Percentiles rank a stretch among this genome's conserved stretches.
phyloP scores from a whole-genome alignment of 2,797 vertebrate genomes.

The Astyanax mexicanus region DNA sequence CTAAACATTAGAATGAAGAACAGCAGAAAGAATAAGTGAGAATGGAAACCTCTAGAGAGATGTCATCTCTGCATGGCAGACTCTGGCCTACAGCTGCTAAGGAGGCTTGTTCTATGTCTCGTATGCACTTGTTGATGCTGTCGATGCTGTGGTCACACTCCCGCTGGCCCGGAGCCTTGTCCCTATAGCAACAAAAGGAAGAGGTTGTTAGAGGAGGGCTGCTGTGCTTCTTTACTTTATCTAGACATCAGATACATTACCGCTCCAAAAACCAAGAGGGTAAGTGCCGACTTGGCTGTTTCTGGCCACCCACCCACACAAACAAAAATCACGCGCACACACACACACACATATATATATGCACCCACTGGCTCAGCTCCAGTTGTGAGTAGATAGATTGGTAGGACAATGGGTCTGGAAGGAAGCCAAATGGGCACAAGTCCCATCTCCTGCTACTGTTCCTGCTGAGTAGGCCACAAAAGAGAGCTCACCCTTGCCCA shows the following conservation, averaged over 20 bases:
- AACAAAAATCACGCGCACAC: slow-evolving; percentile 2
- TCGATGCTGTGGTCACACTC: slow-evolving; percentile 97
- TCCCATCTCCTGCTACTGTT: slow-evolving; percentile 30
- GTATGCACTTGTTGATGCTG: slow-evolving; percentile 94
- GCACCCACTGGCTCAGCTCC: slow-evolving; percentile 27
- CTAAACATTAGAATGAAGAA: not conserved
- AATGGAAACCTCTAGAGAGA: slow-evolving; percentile 92
- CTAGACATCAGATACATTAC: slow-evolving; percentile 33
- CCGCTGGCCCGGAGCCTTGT: slow-evolving; percentile 96
- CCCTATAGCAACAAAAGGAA: slow-evolving; percentile 74
- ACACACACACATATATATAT: slow-evolving; percentile 14
- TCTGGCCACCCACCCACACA: slow-evolving; percentile 1
- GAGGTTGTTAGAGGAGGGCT: slow-evolving; percentile 28
- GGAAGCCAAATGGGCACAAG: slow-evolving; percentile 45
- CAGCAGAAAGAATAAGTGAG: slow-evolving; percentile 13
- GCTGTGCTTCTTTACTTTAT: slow-evolving; percentile 8
- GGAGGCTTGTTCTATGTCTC: slow-evolving; percentile 97
- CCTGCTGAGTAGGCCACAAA: slow-evolving; percentile 24
- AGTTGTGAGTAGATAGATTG: slow-evolving; percentile 35
- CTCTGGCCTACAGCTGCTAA: slow-evolving; percentile 93
- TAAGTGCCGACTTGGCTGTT: slow-evolving; percentile 14
- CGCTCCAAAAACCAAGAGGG: slow-evolving; percentile 17
- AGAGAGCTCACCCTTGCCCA: slow-evolving; percentile 13
- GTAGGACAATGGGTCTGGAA: slow-evolving; percentile 43
- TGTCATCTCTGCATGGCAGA: slow-evolving; percentile 93